Conservation (phyloP, 2,113 vertebrate genomes). For the Ochotona princeps region DNA sequence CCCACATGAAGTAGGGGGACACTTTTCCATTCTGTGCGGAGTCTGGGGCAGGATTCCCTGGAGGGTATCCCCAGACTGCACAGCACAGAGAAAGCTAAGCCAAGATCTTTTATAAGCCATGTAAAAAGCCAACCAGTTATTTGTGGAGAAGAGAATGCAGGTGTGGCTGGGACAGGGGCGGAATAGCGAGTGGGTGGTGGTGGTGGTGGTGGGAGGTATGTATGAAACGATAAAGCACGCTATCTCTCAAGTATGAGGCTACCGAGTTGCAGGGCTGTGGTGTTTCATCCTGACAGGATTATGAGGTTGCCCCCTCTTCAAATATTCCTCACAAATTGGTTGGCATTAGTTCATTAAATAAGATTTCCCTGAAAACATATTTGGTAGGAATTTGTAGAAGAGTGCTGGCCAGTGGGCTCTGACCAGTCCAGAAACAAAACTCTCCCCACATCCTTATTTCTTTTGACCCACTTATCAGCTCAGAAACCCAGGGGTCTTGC, state of each 20-base stretch:
- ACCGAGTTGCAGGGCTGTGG: background rate
- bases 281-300: background rate
- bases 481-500: background rate
- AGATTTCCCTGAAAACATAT: background rate
- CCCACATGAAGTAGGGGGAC: background rate
- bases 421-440: background rate
- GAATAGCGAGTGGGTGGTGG: too few relatives aligned
- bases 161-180: too few relatives aligned
- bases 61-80: background rate
- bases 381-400: background rate
- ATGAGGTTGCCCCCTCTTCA: background rate
- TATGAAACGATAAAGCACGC: background rate
- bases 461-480: background rate
- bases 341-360: background rate
- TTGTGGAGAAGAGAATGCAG: background rate
- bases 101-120: background rate
- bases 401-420: background rate
- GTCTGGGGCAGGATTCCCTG: background rate
- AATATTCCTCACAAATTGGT: background rate
- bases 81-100: background rate
- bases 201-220: background rate
- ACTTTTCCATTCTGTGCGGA: background rate
- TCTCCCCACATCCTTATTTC: background rate
- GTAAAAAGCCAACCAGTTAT: background rate
- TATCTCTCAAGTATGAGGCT: background rate